Base-by-base conservation (phyloP, 2,113 vertebrate species). In the Eurypyga helias region DNA sequence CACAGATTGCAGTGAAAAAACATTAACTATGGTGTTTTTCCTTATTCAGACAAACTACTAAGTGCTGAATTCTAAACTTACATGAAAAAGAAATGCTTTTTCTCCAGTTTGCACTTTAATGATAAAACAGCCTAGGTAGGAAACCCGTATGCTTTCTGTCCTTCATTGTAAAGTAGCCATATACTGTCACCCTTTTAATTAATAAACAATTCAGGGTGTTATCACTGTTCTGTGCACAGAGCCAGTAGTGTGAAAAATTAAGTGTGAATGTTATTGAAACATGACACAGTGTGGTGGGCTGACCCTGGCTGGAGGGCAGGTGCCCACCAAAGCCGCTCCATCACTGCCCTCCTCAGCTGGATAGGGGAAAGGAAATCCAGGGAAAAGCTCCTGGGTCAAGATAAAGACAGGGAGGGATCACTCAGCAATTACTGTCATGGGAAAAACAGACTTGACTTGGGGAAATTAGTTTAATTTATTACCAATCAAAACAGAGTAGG, bases 251-350 rank as follows among this genome's bases (percentile, higher is more conserved):
- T 19, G 18, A 84, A 29, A 69, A 33, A 16, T 17, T 16, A 55
- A 61, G 16, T 0, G 9, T 25, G 36, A 6, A 1, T 6, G 10
- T 25, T 62, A 36, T 7, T 57, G n/a, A 62, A 36, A 26, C 4
- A 2, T 29, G 45, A 38, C 10, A n/a, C 20, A 41, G 41, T 41
- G 41, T 41, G 41, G 41, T 41, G 41, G 41, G 41, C 41, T 41
- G 41, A 41, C 41, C 41, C 41, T 41, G 41, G 41, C 41, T 41
- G 41, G 41, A 41, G 41, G 41, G 41, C 41, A 41, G 41, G 41
- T n/a, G 41, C 41, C 41, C 41, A 41, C 41, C 41, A 12, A 41
- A 41, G 41, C 41, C 41, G 12, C 41, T 41, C 41, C 41, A 41
- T 41, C 41, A 41, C 41, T 41, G 41, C 41, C 41, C 41, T 41